Percentiles rank a stretch among this genome's conserved stretches.
Conservation (phyloP, 2,888 invertebrate genomes). For the Crossocerus cetratus region DNA sequence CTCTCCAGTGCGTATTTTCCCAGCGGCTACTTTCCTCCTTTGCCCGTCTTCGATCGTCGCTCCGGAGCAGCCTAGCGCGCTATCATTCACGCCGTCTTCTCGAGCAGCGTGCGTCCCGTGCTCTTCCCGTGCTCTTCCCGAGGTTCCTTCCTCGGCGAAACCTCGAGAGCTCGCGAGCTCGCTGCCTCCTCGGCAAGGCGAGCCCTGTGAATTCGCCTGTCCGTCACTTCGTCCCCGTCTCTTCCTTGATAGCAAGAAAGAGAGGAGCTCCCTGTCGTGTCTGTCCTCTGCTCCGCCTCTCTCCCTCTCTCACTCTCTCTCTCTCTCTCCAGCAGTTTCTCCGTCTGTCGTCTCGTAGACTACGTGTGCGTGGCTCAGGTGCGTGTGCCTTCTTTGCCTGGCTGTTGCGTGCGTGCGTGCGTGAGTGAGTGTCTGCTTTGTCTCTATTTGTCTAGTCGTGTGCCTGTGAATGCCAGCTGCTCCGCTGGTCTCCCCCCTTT, state of each 20-base stretch:
- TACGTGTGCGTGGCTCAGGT: slow-evolving; percentile 30
- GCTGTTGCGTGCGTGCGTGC: slow-evolving; percentile 9
- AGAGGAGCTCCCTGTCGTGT: background rate
- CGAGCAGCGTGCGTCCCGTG: slow-evolving; percentile 14
- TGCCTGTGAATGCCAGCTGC: slow-evolving; percentile 16
- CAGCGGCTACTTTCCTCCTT: background rate
- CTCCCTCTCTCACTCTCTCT: background rate
- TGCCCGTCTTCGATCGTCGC: slow-evolving; percentile 13
- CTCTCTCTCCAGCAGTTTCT: background rate
- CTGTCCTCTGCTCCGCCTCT: background rate
- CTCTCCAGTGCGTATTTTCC: no score
- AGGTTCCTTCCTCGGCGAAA: no score
- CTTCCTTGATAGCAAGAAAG: background rate
- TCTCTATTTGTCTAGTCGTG: slow-evolving; percentile 23
- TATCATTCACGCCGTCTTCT: slow-evolving; percentile 21
- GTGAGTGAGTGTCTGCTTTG: slow-evolving; percentile 20
- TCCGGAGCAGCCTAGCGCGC: slow-evolving; percentile 4
- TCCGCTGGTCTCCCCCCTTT: background rate
- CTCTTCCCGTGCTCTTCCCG: slow-evolving; percentile 3
- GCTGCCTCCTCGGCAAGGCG: background rate
- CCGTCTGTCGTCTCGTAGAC: no score
- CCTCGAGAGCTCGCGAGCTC: no score
- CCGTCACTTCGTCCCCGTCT: background rate
- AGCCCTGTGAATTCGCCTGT: background rate
- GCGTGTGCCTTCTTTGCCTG: slow-evolving; percentile 20